Conservation (phyloP, 2,113 vertebrate species). For the Felis catus region F.catus_Fca126_mat1.0 CM031427.1:22288501-22289000, state of each 20-base stretch:
- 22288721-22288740: not conserved
- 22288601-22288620: not conserved
- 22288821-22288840: not conserved
- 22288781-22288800: slow-evolving; percentile 1
- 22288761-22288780: slow-evolving; percentile 45
- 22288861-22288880: not conserved
- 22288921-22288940: not conserved
- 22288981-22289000: not conserved
- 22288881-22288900: not conserved
- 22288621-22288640: not conserved
- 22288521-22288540: not conserved
- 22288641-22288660: not conserved
- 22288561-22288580: not conserved
- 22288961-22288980: not conserved
- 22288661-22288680: not conserved
- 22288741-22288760: not conserved
- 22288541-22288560: not conserved
- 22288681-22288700: not conserved
- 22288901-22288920: not conserved
- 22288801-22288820: slow-evolving; percentile 11
- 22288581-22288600: not conserved
- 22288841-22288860: not conserved
- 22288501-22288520: not conserved
- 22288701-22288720: not conserved
- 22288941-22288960: not conserved